Conservation (phyloP, 2,113 vertebrate species). For the Myrmophylax atrothorax region DNA sequence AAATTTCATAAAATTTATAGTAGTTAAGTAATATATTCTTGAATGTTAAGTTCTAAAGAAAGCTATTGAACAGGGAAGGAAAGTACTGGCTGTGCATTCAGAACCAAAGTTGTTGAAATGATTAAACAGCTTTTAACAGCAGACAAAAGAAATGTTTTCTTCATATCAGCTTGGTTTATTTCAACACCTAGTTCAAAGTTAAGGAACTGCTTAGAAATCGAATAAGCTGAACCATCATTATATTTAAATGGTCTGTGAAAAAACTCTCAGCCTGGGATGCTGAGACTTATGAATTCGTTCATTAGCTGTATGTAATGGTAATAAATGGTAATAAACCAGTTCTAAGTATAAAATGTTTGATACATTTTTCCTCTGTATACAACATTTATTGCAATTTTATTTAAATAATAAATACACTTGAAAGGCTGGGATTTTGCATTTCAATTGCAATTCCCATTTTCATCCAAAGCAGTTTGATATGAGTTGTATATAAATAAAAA, state of each 20-base stretch:
- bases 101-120: background rate
- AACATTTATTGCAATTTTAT: background rate
- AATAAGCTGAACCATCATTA: background rate
- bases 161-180: slow-evolving; percentile 5
- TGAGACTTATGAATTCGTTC: slow-evolving; percentile 28
- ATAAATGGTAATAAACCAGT: background rate
- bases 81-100: background rate
- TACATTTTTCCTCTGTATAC: background rate
- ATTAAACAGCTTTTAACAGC: background rate
- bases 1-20: background rate
- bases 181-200: slow-evolving; percentile 5
- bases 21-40: background rate
- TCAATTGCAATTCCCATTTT: background rate
- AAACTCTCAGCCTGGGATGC: background rate
- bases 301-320: background rate
- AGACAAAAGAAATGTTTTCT: slow-evolving; percentile 2
- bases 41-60: background rate
- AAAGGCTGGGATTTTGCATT: background rate
- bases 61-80: background rate
- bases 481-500: background rate
- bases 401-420: background rate
- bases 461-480: background rate
- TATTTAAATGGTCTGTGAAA: background rate
- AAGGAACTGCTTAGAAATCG: background rate
- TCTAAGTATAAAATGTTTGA: background rate